Evolutionary conservation across 2,113 vertebrate genomes (phyloP), one percentile per base, ranked within the genome.

Genomic region (Xiphophorus maculatus): DNA sequence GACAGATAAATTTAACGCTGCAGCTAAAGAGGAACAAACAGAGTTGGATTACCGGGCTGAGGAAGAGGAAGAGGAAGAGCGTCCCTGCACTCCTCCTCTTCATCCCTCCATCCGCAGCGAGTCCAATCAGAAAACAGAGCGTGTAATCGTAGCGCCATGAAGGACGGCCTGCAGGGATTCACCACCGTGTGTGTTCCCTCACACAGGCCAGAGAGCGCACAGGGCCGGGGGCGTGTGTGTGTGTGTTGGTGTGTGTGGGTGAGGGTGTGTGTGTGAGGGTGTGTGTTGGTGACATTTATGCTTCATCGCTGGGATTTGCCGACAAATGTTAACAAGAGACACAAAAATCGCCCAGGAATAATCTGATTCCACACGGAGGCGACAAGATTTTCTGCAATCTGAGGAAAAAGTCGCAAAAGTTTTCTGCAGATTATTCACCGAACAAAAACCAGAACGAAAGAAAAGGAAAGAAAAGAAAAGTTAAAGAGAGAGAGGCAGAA

Each of bases 71-170:
- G 67, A 66, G 64, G 54, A 48, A 65, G 64, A 64, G 35, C 8
- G 37, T 22, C n/a, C 25, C 22, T 64, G 25, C 51, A 22, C 60
- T 40, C 63, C 29, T 76, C 79, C 63, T 73, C 51, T 33, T 75
- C 71, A 25, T 84, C 77, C 75, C 28, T 72, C 42, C 40, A 13
- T 77, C 66, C 69, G 29, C 70, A 25, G 8, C 3, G 25, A 78
- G 28, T 54, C 65, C 71, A 79, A 77, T 73, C 61, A 82, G 73
- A 71, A 77, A 80, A 71, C 84, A 76, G 75, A 76, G 62, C 32
- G 44, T 81, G 79, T 88, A 88, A 91, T 90, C 87, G 83, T 69
- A 84, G 80, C 77, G 71, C 73, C 72, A 76, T 90, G 82, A 91
- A 90, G 88, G 86, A 85, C 85, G 63, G 15, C 37, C 40, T 5